Percentiles rank a stretch among this genome's conserved stretches.
Evolutionary conservation across 2,797 vertebrate species (phyloP).

Genomic region (Coilia nasus): DNA sequence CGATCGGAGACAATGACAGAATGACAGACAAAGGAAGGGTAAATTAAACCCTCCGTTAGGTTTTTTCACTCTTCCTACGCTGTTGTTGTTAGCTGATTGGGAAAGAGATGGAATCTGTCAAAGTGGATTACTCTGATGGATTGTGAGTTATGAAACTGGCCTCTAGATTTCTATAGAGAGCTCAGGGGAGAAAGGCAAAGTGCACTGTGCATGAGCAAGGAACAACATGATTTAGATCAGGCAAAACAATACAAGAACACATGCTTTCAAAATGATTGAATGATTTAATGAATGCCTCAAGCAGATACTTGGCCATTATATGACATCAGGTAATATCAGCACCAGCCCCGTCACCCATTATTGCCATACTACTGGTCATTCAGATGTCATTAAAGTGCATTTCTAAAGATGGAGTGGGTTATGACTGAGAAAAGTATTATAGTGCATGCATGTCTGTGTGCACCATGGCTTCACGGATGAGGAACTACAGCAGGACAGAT

Average conservation of each 20-base stretch:
- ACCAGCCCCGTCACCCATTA: too few species aligned
- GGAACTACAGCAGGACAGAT: too few species aligned
- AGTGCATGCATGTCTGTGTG: neutral
- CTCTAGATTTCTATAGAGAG: neutral
- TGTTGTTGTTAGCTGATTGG: neutral
- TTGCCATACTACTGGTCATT: too few species aligned
- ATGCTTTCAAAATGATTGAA: too few species aligned
- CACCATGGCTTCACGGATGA: too few species aligned
- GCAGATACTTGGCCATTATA: too few species aligned
- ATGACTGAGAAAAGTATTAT: too few species aligned
- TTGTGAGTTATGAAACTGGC: neutral
- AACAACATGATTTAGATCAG: neutral
- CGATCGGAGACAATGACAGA: neutral
- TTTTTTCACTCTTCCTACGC: neutral
- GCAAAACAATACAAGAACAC: neutral
- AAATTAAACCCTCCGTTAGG: neutral
- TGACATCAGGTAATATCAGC: too few species aligned
- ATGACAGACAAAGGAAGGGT: neutral
- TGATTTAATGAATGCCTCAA: too few species aligned
- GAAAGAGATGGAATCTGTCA: slow-evolving; percentile 14
- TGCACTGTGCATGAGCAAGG: neutral
- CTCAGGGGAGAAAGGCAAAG: neutral
- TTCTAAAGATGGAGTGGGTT: too few species aligned
- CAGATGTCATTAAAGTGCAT: too few species aligned
- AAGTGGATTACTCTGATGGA: neutral